A percentile compares a stretch with the other conserved stretches of the same genome.
phyloP scores from a whole-genome alignment of 2,797 vertebrate genomes.

The Loriculus beryllinus region DNA sequence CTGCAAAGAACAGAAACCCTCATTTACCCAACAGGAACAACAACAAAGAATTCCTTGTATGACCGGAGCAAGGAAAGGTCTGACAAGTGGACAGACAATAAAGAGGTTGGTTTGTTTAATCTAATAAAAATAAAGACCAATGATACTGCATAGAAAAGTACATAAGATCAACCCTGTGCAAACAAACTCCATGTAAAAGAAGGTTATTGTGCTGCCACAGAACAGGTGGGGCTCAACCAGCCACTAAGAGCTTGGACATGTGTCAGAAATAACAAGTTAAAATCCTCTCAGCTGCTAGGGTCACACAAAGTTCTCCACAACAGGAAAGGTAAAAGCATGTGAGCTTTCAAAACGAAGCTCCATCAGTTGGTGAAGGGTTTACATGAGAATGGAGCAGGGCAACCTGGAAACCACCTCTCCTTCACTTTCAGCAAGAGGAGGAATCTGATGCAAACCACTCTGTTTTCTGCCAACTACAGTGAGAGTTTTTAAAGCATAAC shows the following conservation, averaged over 20 bases:
- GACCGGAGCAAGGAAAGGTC: not conserved
- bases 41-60: fast-evolving
- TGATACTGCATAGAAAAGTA: not conserved
- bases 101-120: not conserved
- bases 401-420: not conserved
- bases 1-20: not conserved
- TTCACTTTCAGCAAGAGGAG: not conserved
- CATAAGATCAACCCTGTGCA: fast-evolving
- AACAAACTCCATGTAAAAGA: not conserved
- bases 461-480: not conserved
- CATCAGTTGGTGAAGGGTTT: not conserved
- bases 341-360: not conserved
- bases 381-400: not conserved
- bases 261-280: not conserved
- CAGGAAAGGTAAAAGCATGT: not conserved
- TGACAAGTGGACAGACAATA: not conserved
- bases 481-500: not conserved
- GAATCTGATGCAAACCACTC: not conserved
- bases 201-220: not conserved
- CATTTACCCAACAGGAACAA: not conserved
- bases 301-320: not conserved
- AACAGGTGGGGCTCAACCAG: not conserved
- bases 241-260: not conserved
- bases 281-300: not conserved
- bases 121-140: not conserved